These are phyloP conservation scores for Chaetorhynchus papuensis DNA, from an alignment of 2,113 vertebrate genomes.

Conservation along the genomic window DNA sequence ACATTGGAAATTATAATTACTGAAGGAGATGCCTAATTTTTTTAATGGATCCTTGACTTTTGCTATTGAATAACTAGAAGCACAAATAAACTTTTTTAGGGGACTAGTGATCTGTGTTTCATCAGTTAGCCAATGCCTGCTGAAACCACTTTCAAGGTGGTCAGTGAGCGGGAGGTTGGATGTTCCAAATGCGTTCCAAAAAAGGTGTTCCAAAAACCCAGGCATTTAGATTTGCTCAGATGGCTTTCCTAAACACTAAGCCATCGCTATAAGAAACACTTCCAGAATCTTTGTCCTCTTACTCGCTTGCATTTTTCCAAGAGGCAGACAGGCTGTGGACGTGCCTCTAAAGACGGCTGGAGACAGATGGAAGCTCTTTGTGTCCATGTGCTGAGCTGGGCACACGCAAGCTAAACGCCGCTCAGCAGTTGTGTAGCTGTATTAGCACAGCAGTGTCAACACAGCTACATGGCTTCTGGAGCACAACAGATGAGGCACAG, in stretches of 20 bases:
- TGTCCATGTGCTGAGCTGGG: slow-evolving; percentile 26
- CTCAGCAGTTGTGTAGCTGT: background rate
- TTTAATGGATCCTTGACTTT: background rate
- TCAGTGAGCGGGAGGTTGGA: background rate
- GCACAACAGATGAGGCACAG: slow-evolving; percentile 40
- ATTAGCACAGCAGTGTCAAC: slow-evolving; percentile 46
- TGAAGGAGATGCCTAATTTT: background rate
- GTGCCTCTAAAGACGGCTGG: background rate
- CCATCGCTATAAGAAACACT: background rate
- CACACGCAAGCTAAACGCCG: background rate
- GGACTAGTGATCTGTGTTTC: background rate
- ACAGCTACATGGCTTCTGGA: slow-evolving; percentile 11
- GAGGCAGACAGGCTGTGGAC: background rate
- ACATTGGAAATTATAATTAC: slow-evolving; percentile 1
- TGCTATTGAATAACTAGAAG: background rate
- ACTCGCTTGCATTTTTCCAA: background rate
- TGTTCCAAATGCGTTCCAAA: background rate
- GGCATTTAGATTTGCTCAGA: background rate
- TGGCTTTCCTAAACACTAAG: background rate
- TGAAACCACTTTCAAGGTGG: background rate
- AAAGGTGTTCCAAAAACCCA: background rate
- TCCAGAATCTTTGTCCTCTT: background rate
- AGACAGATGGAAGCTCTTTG: slow-evolving; percentile 38
- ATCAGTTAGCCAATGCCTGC: background rate
- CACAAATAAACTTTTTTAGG: background rate